These are phyloP conservation scores for Pachypsylla venusta DNA, from an alignment of 1,140 invertebrate species.

Conservation along the genomic window DNA sequence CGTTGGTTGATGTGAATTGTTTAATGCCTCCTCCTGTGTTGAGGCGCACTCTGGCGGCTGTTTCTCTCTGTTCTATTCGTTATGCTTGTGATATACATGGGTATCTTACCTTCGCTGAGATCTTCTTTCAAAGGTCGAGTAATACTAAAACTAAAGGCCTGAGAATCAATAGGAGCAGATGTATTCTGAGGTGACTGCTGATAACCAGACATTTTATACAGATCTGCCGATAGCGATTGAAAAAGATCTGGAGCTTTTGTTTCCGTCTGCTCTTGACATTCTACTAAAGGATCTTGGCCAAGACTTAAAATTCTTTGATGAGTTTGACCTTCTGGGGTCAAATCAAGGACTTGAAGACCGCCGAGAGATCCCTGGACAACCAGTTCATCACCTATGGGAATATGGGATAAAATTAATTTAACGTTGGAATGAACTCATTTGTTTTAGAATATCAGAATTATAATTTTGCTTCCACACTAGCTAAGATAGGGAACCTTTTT, in stretches of 20 bases:
- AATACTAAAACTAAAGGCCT: constrained; percentile 51
- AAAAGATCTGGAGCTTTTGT: constrained; percentile 28
- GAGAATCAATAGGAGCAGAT: constrained; percentile 30
- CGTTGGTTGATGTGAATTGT: too few relatives aligned
- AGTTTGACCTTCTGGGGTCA: constrained; percentile 63
- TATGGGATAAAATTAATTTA: too few relatives aligned
- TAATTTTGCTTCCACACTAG: too few relatives aligned
- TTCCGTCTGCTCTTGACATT: constrained; percentile 29
- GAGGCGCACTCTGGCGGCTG: too few relatives aligned
- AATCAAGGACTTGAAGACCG: constrained; percentile 77
- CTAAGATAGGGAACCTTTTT: too few relatives aligned
- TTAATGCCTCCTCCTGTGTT: too few relatives aligned
- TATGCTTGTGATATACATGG: too few relatives aligned
- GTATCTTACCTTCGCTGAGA: constrained; percentile 2
- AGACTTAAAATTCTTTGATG: constrained; percentile 76
- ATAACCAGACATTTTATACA: constrained; percentile 34
- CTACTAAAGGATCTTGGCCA: constrained; percentile 53
- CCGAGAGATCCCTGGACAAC: constrained; percentile 70
- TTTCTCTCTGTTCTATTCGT: too few relatives aligned
- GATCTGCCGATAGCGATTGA: constrained; percentile 26
- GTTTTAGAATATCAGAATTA: too few relatives aligned
- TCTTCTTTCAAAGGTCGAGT: constrained; percentile 26
- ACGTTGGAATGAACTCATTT: too few relatives aligned
- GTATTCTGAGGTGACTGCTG: constrained; percentile 19
- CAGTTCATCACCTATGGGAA: constrained; percentile 39